These are phyloP conservation scores for Chionis minor DNA, from an alignment of 2,113 vertebrate species.

Conservation along the genomic window DNA sequence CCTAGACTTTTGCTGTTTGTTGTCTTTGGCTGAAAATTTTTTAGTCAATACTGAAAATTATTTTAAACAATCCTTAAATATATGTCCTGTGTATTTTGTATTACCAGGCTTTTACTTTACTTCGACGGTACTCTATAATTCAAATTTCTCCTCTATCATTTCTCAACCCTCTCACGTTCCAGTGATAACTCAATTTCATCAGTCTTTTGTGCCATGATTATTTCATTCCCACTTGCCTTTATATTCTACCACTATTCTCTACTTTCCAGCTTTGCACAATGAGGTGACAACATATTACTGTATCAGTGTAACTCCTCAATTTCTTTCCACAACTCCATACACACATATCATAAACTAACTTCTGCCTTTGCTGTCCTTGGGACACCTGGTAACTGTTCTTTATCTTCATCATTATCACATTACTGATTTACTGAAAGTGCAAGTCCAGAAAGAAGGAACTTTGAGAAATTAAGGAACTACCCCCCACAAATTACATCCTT, in stretches of 20 bases:
- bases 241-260: neutral
- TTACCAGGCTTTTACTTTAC: neutral
- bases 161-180: neutral
- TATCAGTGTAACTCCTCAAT: neutral
- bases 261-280: neutral
- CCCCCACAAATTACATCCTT: neutral
- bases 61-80: neutral
- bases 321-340: neutral
- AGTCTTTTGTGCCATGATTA: neutral
- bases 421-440: neutral
- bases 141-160: neutral
- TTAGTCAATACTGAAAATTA: neutral
- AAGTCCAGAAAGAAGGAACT: constrained; percentile 1
- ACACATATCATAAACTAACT: neutral
- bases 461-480: neutral
- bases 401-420: neutral
- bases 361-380: neutral
- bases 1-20: neutral
- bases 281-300: neutral
- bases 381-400: neutral
- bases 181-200: neutral
- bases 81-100: neutral
- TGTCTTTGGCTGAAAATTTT: neutral
- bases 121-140: neutral
- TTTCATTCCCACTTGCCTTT: neutral